Base-by-base conservation (phyloP, 2,888 invertebrate genomes). In the Melanotus villosus region DNA sequence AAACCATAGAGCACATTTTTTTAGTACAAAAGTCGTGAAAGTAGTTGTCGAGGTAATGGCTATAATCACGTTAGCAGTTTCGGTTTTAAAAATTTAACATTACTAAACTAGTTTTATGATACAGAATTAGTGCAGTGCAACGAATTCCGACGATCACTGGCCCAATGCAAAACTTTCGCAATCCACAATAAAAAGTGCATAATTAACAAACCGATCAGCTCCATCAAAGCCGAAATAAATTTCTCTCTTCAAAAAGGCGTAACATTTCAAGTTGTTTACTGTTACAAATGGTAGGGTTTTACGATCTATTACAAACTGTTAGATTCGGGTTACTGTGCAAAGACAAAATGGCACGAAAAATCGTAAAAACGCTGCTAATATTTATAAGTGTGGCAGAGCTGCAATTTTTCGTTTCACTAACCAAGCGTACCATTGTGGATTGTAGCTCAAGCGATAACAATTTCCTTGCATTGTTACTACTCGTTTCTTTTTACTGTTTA, bases 241-340 rank as follows among this genome's bases (percentile, higher is more conserved):
- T 47, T 47, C 47, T 19, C 43, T 47, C 26, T 9, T 23, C 47
- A 21, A 38, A 41, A 47, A 47, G 45, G 21, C 45, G 16, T 45
- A 21, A 45, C 6, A 19, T 12, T 23, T 26, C 9, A 26, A 47
- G 12, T 47, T 23, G 47, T 47, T 47, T 12, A 26, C 47, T 43
- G 47, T 47, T 23, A 47, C 47, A 26, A 43, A 12, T 12, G 12
- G 19, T 12, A 10, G n/a, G 19, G 47, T 26, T 47, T 47, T 23
- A n/a, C 23, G 47, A 47, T 26, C 47, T n/a, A 47, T 47, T 47
- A 12, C 4, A 7, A 43, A 26, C 47, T 19, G 47, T 47, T 47
- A 47, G 32, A 52, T 52, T 16, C 52, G 52, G 52, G 32, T 52
- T 52, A 52, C 32, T 52, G 52, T 30, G 52, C 52, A 32, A 52